Percentiles rank a stretch among this genome's conserved stretches.
These are phyloP conservation scores for Lydus trimaculatus DNA, from an alignment of 2,888 invertebrate species.

Conservation along the genomic window DNA sequence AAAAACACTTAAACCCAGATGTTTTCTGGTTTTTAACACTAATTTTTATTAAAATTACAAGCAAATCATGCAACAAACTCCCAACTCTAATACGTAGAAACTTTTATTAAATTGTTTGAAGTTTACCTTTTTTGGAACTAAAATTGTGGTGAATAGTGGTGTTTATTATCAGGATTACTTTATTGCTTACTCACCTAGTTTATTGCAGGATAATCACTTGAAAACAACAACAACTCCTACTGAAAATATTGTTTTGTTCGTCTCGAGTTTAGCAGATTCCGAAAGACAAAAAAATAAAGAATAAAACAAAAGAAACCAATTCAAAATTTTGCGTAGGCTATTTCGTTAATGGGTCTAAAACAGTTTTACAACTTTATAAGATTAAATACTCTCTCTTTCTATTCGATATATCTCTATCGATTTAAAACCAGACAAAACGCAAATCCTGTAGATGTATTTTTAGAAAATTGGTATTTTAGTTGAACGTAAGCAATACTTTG, in stretches of 20 bases:
- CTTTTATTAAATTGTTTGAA: neutral
- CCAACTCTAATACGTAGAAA: too few species aligned
- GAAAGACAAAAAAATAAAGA: neutral
- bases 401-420: neutral
- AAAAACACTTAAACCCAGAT: too few species aligned
- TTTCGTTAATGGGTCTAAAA: neutral
- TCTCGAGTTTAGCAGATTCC: neutral
- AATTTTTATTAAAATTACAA: too few species aligned
- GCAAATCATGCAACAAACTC: too few species aligned
- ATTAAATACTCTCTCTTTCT: neutral
- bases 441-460: neutral
- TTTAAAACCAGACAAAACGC: neutral
- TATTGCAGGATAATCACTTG: neutral
- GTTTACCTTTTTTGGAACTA: neutral
- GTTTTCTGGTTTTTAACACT: too few species aligned
- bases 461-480: neutral
- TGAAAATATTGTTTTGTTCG: neutral
- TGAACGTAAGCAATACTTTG: neutral
- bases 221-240: neutral
- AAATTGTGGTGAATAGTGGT: neutral
- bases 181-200: neutral
- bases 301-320: neutral
- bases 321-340: conserved; percentile 1
- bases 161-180: neutral
- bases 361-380: neutral